Evolutionary conservation across 2,797 vertebrate species (phyloP).

Genomic region (Etheostoma nigrum): DNA sequence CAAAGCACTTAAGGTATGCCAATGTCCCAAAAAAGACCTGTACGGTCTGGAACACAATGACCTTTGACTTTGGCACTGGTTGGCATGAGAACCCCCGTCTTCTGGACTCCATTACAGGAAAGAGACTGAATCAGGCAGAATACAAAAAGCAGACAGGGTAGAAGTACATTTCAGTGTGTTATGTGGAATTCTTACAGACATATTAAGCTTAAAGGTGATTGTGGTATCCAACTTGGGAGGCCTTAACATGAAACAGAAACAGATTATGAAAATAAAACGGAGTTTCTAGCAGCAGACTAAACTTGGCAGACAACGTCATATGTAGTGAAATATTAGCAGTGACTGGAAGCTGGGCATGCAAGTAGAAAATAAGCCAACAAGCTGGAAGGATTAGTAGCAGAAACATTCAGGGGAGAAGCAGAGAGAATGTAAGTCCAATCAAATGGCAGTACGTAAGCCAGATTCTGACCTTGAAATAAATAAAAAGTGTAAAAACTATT

Average conservation of each 20-base stretch:
- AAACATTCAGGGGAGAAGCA: constrained; percentile 12
- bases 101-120: constrained; percentile 13
- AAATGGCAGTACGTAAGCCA: background rate
- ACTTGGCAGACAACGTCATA: constrained; percentile 7
- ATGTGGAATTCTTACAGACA: constrained; percentile 1
- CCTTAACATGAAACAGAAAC: background rate
- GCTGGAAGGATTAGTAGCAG: background rate
- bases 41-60: constrained; percentile 39
- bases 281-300: background rate
- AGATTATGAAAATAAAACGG: background rate
- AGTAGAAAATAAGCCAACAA: background rate
- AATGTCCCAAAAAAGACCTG: constrained; percentile 30
- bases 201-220: background rate
- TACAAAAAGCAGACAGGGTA: background rate
- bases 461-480: background rate
- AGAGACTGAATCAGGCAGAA: constrained; percentile 10
- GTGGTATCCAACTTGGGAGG: background rate
- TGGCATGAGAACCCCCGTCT: constrained; percentile 22
- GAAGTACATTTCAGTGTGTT: background rate
- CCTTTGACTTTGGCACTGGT: constrained; percentile 20
- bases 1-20: constrained; percentile 62
- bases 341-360: background rate
- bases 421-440: background rate
- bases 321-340: constrained; percentile 18
- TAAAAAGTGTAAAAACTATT: no score